These are phyloP conservation scores for Pseudomyrmex cubaensis DNA, from an alignment of 1,140 invertebrate genomes.

Conservation along the genomic window DNA sequence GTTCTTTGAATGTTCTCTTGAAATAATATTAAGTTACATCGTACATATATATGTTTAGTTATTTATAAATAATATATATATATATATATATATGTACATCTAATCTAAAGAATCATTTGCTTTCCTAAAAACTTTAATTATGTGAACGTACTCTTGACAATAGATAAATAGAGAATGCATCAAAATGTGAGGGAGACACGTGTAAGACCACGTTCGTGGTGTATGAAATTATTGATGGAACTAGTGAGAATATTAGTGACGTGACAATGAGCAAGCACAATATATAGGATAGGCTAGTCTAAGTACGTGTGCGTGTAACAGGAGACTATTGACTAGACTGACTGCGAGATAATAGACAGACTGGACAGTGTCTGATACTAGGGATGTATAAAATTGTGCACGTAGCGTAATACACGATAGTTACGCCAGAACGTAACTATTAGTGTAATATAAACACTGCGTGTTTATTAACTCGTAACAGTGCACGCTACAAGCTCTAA, in stretches of 20 bases:
- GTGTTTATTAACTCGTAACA: slow-evolving; percentile 42
- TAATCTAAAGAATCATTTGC: not conserved
- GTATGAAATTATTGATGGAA: slow-evolving; percentile 31
- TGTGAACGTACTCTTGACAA: not conserved
- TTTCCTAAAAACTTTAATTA: slow-evolving; percentile 1
- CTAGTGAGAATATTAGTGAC: slow-evolving; percentile 36
- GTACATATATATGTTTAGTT: no score
- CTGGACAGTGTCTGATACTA: slow-evolving; percentile 19
- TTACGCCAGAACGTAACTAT: slow-evolving; percentile 42
- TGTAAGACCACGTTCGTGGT: slow-evolving; percentile 20
- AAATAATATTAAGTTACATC: no score
- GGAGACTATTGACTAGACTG: slow-evolving; percentile 34
- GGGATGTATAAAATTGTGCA: slow-evolving; percentile 24
- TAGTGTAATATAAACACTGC: slow-evolving; percentile 27
- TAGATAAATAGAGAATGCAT: slow-evolving; percentile 3
- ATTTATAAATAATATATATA: no score
- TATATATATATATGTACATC: not conserved
- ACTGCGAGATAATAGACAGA: slow-evolving; percentile 26
- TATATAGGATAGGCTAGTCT: not conserved
- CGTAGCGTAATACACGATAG: not conserved
- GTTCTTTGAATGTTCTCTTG: no score
- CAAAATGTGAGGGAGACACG: not conserved
- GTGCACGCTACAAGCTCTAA: slow-evolving; percentile 22
- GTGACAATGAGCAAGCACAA: slow-evolving; percentile 15
- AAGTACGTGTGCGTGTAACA: not conserved